These are phyloP conservation scores for Congeria kusceri DNA, from an alignment of 2,888 invertebrate genomes.

Conservation along the genomic window DNA sequence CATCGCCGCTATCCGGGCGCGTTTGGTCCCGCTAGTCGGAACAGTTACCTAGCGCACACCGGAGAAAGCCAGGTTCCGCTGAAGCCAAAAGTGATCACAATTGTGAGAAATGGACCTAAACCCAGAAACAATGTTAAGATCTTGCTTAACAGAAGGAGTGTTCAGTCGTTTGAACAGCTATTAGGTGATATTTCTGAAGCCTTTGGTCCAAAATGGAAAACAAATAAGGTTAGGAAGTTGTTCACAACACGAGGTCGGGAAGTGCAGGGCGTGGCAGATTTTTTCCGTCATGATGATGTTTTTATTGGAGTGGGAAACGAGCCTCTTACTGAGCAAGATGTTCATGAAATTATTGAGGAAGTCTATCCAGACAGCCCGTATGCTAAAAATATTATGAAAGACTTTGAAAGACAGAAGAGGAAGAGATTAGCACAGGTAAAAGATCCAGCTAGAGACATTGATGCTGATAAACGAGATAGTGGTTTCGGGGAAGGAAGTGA, in stretches of 20 bases:
- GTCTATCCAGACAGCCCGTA: constrained; percentile 80
- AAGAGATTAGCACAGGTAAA: constrained; percentile 49
- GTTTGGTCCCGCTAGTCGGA: constrained; percentile 65
- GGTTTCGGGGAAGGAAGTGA: constrained; percentile 79
- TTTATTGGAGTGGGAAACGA: constrained; percentile 82
- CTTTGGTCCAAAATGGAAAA: constrained; percentile 83
- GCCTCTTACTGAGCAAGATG: constrained; percentile 74
- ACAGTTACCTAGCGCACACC: constrained; percentile 63
- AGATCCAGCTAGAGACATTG: constrained; percentile 59
- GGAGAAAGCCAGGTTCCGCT: constrained; percentile 60
- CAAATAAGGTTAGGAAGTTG: constrained; percentile 79
- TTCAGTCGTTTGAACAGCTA: constrained; percentile 84
- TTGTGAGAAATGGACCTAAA: constrained; percentile 79
- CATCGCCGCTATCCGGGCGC: constrained; percentile 72
- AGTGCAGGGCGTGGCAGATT: constrained; percentile 83
- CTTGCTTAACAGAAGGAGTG: constrained; percentile 83
- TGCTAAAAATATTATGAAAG: constrained; percentile 78
- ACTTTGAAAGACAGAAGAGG: constrained; percentile 79
- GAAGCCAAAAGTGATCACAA: constrained; percentile 84
- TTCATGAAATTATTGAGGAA: constrained; percentile 83
- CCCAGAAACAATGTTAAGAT: constrained; percentile 84
- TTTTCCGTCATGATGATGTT: constrained; percentile 84
- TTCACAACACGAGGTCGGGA: constrained; percentile 81
- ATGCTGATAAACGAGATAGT: constrained; percentile 78
- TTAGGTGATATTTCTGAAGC: constrained; percentile 84